Base-by-base conservation (phyloP, 2,888 invertebrate genomes). In the Hermaeophaga mercurialis region DNA sequence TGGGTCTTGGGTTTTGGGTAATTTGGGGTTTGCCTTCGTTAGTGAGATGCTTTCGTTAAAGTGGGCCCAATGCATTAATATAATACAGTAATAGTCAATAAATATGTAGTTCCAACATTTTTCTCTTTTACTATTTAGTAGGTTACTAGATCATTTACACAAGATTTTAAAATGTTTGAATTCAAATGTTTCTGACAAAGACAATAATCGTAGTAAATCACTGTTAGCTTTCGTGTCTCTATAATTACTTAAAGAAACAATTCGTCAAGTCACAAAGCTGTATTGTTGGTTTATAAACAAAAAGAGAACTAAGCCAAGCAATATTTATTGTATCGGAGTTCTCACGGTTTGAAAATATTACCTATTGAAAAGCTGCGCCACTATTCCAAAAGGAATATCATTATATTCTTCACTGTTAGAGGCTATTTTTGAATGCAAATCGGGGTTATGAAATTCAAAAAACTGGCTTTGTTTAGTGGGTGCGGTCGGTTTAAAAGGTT, bases 341-440 rank as follows among this genome's bases (percentile, higher is more conserved):
- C 62, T 60, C 62, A 62, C 58, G 62, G 54, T 54, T 46, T 46
- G 45, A 36, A 41, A 53, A 58, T 62, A 49, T 54, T 45, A 56
- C 48, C 56, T 47, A 59, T 58, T 52, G 56, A 59, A 60, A 31
- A 41, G 57, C 56, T 56, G 53, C 59, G 60, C 49, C 48, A 34
- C 22, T 46, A 46, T 46, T 34, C 59, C 58, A 58, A 56, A 61
- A 48, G 57, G 47, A 57, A 59, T 49, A 53, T 55, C 3, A 9
- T 17, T 36, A 11, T 7, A 7, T 8, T 15, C 36, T 9, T 8
- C 17, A 8, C 17, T 36, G 36, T 36, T 36, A 36, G 36, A 36
- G 36, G 15, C 36, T 36, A 36, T 36, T 36, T 36, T 36, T 36
- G 6, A 9, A 36, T 7, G 2, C 15, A 36, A 36, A 36, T 17